Percentiles rank a stretch among this genome's conserved stretches.
Evolutionary conservation across 1,140 invertebrate genomes (phyloP).

Genomic region (Drosophila guanche): DNA sequence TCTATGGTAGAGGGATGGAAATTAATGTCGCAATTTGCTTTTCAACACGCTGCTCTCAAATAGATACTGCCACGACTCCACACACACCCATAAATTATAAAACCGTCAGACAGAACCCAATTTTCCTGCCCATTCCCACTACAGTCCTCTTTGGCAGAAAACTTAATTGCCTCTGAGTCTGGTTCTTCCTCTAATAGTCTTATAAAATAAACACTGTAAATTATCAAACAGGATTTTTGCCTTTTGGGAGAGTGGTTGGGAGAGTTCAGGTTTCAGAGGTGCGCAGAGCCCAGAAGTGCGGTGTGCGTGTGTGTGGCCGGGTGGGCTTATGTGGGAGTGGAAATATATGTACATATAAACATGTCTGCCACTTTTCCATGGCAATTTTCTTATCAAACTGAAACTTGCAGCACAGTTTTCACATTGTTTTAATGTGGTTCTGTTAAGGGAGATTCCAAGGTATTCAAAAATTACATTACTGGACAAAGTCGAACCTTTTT

Average conservation of each 20-base stretch:
- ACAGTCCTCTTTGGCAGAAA: slow-evolving; percentile 9
- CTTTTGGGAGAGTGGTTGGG: too few relatives aligned
- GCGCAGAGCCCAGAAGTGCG: too few relatives aligned
- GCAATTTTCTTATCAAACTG: too few relatives aligned
- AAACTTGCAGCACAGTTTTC: too few relatives aligned
- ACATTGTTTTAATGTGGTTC: too few relatives aligned
- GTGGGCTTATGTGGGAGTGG: background rate
- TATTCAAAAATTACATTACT: too few relatives aligned
- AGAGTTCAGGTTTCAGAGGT: too few relatives aligned
- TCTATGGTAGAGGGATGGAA: background rate
- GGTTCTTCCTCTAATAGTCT: slow-evolving; percentile 38
- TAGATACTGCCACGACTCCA: slow-evolving; percentile 7
- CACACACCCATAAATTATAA: slow-evolving; percentile 46
- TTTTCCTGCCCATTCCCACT: too few relatives aligned
- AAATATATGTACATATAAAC: too few relatives aligned
- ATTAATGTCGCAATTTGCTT: slow-evolving; percentile 48
- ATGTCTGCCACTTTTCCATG: too few relatives aligned
- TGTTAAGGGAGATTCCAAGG: too few relatives aligned
- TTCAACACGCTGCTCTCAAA: slow-evolving; percentile 53
- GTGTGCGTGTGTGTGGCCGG: background rate
- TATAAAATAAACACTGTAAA: slow-evolving; percentile 58
- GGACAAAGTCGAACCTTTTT: too few relatives aligned
- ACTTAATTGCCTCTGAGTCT: slow-evolving; percentile 56
- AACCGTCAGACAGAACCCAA: background rate
- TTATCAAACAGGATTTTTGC: slow-evolving; percentile 24